These are phyloP conservation scores for Fistularia commersonii DNA, from an alignment of 2,797 vertebrate genomes.

Conservation along the genomic window DNA sequence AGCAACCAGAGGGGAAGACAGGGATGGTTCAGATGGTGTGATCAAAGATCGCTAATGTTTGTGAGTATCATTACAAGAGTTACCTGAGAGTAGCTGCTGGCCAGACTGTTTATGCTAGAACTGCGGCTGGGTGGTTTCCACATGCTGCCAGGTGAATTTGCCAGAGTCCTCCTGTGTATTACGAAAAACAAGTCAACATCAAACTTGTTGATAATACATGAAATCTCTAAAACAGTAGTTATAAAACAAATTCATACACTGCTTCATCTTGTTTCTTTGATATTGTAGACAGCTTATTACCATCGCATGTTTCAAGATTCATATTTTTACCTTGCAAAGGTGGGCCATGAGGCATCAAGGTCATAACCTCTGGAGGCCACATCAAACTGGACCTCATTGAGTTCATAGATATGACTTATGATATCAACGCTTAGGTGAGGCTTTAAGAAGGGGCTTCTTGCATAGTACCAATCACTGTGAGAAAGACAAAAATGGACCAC, in stretches of 20 bases:
- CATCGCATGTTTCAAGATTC: constrained; percentile 46
- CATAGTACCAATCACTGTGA: constrained; percentile 92
- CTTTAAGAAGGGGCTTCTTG: constrained; percentile 91
- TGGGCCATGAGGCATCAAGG: constrained; percentile 91
- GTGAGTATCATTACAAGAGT: not conserved
- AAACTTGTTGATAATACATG: not conserved
- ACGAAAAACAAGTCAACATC: not conserved
- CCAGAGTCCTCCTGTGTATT: constrained; percentile 82
- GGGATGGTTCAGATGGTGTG: constrained; percentile 2
- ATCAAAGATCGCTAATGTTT: not conserved
- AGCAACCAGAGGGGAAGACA: constrained; percentile 1
- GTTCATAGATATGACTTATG: constrained; percentile 89
- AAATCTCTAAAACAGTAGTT: not conserved
- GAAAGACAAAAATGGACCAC: not conserved
- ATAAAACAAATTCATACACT: not conserved
- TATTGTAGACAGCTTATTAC: constrained; percentile 55
- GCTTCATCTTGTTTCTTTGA: not conserved
- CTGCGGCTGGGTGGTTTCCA: constrained; percentile 94
- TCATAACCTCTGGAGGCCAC: constrained; percentile 91
- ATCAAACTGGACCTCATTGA: constrained; percentile 94
- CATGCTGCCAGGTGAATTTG: constrained; percentile 80
- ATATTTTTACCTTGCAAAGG: constrained; percentile 85
- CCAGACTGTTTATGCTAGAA: constrained; percentile 94
- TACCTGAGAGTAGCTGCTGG: constrained; percentile 92
- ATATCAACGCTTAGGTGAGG: constrained; percentile 86